Evolutionary conservation across 2,888 invertebrate species (phyloP), one percentile per base, ranked within the genome.

Genomic region (Uropetala carovei): DNA sequence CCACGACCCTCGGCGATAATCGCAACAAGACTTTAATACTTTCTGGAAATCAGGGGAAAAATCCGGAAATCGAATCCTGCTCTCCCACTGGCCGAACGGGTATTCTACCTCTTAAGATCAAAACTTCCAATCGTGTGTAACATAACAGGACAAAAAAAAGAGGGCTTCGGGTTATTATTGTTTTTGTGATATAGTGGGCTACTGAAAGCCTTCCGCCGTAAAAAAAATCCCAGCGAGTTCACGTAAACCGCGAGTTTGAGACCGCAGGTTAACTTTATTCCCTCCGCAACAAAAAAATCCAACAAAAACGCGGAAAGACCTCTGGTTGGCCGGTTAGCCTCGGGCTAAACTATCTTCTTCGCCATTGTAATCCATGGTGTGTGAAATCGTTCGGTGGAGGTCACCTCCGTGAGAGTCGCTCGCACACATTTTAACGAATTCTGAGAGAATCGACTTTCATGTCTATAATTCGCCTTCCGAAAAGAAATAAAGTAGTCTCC

Each of bases 291-390:
- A 68, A 68, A 68, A 64, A 68, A 68, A 16, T 16, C n/a, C 18
- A 22, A 22, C 68, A 68, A 68, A 68, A 68, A 68, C 68, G 18
- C 68, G 68, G 18, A 68, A 68, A 68, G 68, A 68, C 9, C 68
- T 7, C 68, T 68, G 68, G 18, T 68, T 68, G 68, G 68, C 18
- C 68, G 68, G 68, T 68, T 68, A 68, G 68, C 68, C 68, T 68
- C 68, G 18, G 68, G 68, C 68, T 68, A 68, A 68, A 68, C 18
- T 68, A 68, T 68, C 68, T 68, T 68, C 68, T 22, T 68, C 68
- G 68, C 68, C 68, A 68, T 68, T 68, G 68, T 68, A 68, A 68
- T 18, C 68, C 22, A 18, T 68, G 68, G 68, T 68, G 68, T 68
- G 68, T 68, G 68, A 68, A 68, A 68, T 68, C 68, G n/a, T 22